These are phyloP conservation scores for Ctenochaetus hawaiiensis DNA, from an alignment of 2,797 vertebrate species.

Conservation along the genomic window DNA sequence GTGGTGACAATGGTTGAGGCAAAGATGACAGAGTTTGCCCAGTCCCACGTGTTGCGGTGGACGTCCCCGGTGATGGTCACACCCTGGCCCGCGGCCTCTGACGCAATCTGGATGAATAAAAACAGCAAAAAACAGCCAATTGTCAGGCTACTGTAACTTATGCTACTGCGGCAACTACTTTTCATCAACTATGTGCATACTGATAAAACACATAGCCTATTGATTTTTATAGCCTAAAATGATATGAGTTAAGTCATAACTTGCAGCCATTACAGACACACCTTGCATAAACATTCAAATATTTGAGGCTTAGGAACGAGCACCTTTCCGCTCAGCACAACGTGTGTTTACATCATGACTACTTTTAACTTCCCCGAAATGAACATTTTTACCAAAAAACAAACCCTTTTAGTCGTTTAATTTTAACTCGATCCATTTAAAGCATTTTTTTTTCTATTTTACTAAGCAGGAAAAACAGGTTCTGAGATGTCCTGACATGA, in stretches of 20 bases:
- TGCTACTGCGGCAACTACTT: not conserved
- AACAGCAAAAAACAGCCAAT: not conserved
- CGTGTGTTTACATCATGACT: not conserved
- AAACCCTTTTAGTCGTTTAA: not conserved
- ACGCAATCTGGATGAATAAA: slow-evolving; percentile 84
- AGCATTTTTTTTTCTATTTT: not conserved
- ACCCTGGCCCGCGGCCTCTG: slow-evolving; percentile 91
- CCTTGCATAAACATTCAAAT: slow-evolving; percentile 40
- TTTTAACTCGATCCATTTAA: not conserved
- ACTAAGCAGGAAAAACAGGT: slow-evolving; percentile 49
- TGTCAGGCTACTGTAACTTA: not conserved
- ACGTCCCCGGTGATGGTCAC: slow-evolving; percentile 91
- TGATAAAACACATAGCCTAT: too few relatives aligned
- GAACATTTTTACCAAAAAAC: too few relatives aligned
- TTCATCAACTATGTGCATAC: too few relatives aligned
- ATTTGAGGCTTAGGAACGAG: slow-evolving; percentile 22
- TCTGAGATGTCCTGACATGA: not conserved
- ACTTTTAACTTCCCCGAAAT: too few relatives aligned
- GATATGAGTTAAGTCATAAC: too few relatives aligned
- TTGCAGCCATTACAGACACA: slow-evolving; percentile 34
- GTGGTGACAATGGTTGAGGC: slow-evolving; percentile 97
- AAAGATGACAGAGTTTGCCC: slow-evolving; percentile 95
- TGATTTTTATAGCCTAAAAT: too few relatives aligned
- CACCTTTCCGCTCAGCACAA: slow-evolving; percentile 4
- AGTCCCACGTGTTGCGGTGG: slow-evolving; percentile 93